phyloP scores from a whole-genome alignment of 2,888 invertebrate species.

The Coelogynopora nodosa region DNA sequence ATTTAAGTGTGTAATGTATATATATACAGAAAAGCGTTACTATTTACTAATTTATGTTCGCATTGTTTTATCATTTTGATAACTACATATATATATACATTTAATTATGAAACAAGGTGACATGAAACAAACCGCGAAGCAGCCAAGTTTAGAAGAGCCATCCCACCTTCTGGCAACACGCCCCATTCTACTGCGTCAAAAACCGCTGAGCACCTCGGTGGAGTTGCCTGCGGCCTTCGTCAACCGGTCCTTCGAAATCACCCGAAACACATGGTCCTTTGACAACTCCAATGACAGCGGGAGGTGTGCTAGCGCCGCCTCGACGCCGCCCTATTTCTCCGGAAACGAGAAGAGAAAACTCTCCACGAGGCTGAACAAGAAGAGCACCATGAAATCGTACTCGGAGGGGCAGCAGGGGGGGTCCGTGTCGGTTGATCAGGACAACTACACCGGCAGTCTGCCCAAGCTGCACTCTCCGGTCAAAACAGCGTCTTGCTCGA shows the following conservation, averaged over 20 bases:
- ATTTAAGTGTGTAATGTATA: too few species aligned
- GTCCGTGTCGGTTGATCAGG: neutral
- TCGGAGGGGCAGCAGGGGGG: neutral
- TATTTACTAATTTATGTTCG: too few species aligned
- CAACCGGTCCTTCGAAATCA: neutral
- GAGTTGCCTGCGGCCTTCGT: neutral
- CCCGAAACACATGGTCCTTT: neutral
- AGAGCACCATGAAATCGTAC: neutral
- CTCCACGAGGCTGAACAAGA: neutral
- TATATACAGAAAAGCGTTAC: too few species aligned
- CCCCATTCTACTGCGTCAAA: neutral
- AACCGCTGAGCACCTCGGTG: neutral
- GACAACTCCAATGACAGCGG: neutral
- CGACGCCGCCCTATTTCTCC: neutral
- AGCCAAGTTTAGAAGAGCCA: too few species aligned
- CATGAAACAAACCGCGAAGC: too few species aligned
- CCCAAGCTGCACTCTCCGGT: neutral
- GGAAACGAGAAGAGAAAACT: neutral
- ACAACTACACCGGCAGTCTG: too few species aligned
- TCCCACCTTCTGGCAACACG: neutral
- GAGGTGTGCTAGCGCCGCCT: neutral
- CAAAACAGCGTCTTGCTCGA: too few species aligned
- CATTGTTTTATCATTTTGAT: too few species aligned
- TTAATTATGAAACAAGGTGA: too few species aligned
- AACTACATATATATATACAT: too few species aligned